Evolutionary conservation across 2,888 invertebrate species (phyloP).

Genomic region (Pristionchus exspectatus): DNA sequence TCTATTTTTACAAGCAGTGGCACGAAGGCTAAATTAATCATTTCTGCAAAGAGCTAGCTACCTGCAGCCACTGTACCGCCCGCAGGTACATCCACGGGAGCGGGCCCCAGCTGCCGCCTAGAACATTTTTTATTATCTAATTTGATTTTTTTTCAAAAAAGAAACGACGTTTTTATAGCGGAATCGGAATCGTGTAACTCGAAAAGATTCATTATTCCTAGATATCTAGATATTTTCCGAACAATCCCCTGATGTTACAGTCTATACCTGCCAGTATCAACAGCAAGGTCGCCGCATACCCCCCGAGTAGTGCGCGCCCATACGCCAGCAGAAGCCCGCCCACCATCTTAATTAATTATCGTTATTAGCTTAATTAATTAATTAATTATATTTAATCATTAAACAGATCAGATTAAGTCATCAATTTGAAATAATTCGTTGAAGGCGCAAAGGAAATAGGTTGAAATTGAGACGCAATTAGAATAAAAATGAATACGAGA

Average conservation of each 20-base stretch:
- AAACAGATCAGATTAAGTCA: too few relatives aligned
- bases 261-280: slow-evolving; percentile 9
- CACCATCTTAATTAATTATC: slow-evolving; percentile 3
- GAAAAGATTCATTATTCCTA: too few relatives aligned
- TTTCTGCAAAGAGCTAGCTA: neutral
- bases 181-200: too few relatives aligned
- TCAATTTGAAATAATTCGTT: neutral
- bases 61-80: slow-evolving; percentile 12
- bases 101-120: slow-evolving; percentile 38
- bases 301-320: neutral
- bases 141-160: too few relatives aligned
- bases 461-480: too few relatives aligned
- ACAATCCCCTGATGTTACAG: too few relatives aligned
- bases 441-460: neutral
- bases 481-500: too few relatives aligned
- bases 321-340: slow-evolving; percentile 14
- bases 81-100: slow-evolving; percentile 36
- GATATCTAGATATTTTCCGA: too few relatives aligned
- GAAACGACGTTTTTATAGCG: too few relatives aligned
- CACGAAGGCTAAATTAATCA: neutral
- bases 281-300: neutral
- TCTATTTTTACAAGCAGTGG: neutral
- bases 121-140: too few relatives aligned
- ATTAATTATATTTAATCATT: neutral
- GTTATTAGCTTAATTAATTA: neutral